Evolutionary conservation across 2,113 vertebrate genomes (phyloP), one percentile per base, ranked within the genome.

Genomic region (Mionectes macconnelli): DNA sequence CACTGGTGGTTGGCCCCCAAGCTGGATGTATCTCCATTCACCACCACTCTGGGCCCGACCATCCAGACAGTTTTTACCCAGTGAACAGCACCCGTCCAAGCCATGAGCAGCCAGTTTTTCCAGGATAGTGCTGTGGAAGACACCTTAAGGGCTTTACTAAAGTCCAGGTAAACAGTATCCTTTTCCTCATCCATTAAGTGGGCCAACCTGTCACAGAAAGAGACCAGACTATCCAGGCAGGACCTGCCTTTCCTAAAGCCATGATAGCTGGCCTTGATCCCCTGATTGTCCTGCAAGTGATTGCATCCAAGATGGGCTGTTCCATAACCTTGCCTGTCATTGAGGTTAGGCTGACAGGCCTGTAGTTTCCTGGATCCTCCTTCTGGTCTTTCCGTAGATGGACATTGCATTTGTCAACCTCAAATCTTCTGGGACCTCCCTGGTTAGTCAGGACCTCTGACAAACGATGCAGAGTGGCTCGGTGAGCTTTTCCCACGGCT

Each of bases 1-100:
- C 22, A 10, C 42, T 37, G 25, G 39, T 47, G 37, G 47, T 13
- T 1, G 1, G 22, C 8, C 0, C 0, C 31, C 28, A 55, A 55
- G 12, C n/a, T 10, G 13, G 17, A 44, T 60, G n/a, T 19, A 44
- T 45, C 40, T 47, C 31, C 22, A 53, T 39, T 53, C 30, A 69
- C 8, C 16, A 47, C 11, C 33, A 57, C 23, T 45, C 40, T 56
- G 45, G 35, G 39, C 33, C 24, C 1, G 1, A 8, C 7, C 35
- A 86, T 27, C 16, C 35, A 62, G 35, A 28, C 16, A 62, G 25
- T 12, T 39, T 39, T 62, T 62, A 62, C 35, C 59, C 35, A 60
- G 35, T 27, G 25, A 39, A 62, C 11, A 8, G 16, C 35, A 39
- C 24, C 17, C 11, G 2, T 62, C 25, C 35, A 39, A 28, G 59